Evolutionary conservation across 1,140 invertebrate genomes (phyloP).

Genomic region (Microplitis demolitor): DNA sequence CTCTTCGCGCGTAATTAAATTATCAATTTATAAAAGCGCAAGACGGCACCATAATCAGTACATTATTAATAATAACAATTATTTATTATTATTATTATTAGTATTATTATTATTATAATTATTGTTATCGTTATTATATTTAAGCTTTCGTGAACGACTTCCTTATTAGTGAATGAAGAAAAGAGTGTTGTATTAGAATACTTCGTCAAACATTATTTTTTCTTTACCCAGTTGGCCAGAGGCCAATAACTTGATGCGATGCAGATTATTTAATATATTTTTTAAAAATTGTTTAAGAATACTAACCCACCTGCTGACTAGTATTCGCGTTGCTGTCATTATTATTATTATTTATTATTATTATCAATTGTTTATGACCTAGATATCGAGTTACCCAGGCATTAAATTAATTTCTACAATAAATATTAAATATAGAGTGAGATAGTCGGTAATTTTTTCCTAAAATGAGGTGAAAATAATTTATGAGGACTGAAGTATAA

Average conservation of each 20-base stretch:
- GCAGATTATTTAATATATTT: background rate
- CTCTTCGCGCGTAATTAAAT: background rate
- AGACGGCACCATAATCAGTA: background rate
- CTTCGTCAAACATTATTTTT: background rate
- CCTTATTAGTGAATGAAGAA: background rate
- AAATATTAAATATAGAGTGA: conserved; percentile 1
- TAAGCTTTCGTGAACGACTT: background rate
- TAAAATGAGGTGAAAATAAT: background rate
- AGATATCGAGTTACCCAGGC: background rate
- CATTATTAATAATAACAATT: background rate
- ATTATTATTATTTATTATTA: background rate
- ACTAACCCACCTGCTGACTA: background rate
- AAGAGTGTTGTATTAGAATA: background rate
- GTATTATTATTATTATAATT: background rate
- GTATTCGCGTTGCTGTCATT: background rate
- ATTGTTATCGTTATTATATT: background rate
- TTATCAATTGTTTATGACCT: background rate
- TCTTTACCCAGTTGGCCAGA: background rate
- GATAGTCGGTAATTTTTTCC: background rate
- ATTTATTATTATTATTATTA: background rate
- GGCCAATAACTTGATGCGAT: background rate
- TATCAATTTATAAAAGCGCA: background rate
- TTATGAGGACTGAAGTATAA: background rate
- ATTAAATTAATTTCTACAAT: background rate
- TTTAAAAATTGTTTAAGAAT: background rate